These are phyloP conservation scores for Tricholauxania praeusta DNA, from an alignment of 2,888 invertebrate genomes.

Conservation along the genomic window DNA sequence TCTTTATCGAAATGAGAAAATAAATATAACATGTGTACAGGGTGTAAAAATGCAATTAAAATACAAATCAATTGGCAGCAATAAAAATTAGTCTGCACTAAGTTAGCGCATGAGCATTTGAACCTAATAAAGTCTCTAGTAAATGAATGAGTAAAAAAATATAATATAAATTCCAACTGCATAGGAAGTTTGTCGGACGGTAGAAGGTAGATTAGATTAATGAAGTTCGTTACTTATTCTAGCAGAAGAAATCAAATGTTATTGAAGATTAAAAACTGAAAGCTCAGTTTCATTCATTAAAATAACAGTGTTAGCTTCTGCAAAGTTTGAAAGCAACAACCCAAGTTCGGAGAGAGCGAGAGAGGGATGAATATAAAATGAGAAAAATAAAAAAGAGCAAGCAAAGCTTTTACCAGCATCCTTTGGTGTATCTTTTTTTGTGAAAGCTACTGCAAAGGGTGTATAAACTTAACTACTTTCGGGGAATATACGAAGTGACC, in stretches of 20 bases:
- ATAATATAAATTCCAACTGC: neutral
- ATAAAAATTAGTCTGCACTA: too few relatives aligned
- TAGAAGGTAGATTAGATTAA: constrained; percentile 13
- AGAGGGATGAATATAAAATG: neutral
- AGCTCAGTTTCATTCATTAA: constrained; percentile 56
- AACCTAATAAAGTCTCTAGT: neutral
- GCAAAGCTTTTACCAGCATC: too few relatives aligned
- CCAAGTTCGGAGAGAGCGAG: neutral
- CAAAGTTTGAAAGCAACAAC: neutral
- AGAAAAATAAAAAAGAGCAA: neutral
- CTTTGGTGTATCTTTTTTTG: too few relatives aligned
- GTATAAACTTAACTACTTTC: neutral
- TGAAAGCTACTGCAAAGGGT: too few relatives aligned
- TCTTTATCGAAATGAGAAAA: too few relatives aligned
- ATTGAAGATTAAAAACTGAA: constrained; percentile 32
- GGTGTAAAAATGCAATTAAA: too few relatives aligned
- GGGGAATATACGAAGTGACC: neutral
- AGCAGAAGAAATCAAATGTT: constrained; percentile 8
- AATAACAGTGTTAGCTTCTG: constrained; percentile 24
- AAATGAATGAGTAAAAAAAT: constrained; percentile 10
- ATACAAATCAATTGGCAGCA: too few relatives aligned
- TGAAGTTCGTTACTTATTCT: constrained; percentile 1
- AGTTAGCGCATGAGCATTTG: constrained; percentile 9
- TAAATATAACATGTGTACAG: too few relatives aligned
- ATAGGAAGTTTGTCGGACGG: neutral